phyloP scores from a whole-genome alignment of 2,113 vertebrate genomes.

The Isichthys henryi region DNA sequence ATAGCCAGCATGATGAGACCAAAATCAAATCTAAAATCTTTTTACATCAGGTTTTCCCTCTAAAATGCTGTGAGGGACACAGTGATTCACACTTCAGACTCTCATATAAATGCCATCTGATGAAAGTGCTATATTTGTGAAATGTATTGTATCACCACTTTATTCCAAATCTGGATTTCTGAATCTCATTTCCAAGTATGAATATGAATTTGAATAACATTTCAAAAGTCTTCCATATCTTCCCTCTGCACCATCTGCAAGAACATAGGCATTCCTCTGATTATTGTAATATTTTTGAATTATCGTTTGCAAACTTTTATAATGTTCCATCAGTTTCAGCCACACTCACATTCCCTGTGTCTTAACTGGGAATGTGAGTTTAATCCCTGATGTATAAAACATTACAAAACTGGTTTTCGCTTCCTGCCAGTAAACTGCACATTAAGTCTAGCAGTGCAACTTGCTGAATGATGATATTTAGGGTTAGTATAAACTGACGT shows the following conservation, averaged over 20 bases:
- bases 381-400: background rate
- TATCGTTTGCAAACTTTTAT: background rate
- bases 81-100: background rate
- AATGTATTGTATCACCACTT: constrained; percentile 8
- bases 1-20: background rate
- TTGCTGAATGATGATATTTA: background rate
- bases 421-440: background rate
- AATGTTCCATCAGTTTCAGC: background rate
- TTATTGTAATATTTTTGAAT: background rate
- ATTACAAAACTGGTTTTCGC: background rate
- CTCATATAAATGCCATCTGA: background rate
- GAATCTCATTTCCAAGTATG: constrained; percentile 11
- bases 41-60: background rate
- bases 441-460: background rate
- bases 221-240: background rate
- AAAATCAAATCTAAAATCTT: constrained; percentile 14
- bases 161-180: background rate
- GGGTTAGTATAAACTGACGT: background rate
- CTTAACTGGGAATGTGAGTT: background rate
- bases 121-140: background rate
- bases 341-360: too few relatives aligned
- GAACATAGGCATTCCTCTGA: background rate
- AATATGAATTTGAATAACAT: constrained; percentile 14
- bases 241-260: background rate
- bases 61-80: background rate